These are phyloP conservation scores for Mastacembelus armatus DNA, from an alignment of 2,797 vertebrate species.

Conservation along the genomic window DNA sequence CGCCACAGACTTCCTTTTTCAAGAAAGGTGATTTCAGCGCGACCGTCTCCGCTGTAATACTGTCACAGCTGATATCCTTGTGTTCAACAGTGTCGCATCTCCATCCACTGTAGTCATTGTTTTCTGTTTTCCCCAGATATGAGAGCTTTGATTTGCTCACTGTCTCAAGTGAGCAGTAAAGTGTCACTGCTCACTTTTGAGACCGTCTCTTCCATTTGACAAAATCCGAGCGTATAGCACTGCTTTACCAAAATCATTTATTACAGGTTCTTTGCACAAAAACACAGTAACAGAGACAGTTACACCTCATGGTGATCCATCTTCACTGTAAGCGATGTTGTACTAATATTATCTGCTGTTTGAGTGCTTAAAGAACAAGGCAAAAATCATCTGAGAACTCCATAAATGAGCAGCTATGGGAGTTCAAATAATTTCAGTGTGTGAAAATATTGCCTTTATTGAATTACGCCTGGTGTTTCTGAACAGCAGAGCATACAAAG, in stretches of 20 bases:
- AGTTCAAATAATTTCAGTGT: slow-evolving; percentile 22
- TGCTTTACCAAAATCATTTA: slow-evolving; percentile 46
- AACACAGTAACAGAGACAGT: slow-evolving; percentile 21
- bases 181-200: slow-evolving; percentile 30
- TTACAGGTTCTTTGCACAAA: slow-evolving; percentile 30
- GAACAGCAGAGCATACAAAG: slow-evolving; percentile 8
- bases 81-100: slow-evolving; percentile 1
- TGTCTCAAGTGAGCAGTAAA: slow-evolving; percentile 44
- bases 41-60: not conserved
- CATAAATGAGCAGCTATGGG: slow-evolving; percentile 24
- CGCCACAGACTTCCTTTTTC: too few species aligned
- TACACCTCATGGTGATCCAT: slow-evolving; percentile 45
- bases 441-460: slow-evolving; percentile 52
- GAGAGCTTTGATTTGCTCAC: slow-evolving; percentile 42
- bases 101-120: not conserved
- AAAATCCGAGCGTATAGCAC: slow-evolving; percentile 11
- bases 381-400: slow-evolving; percentile 32
- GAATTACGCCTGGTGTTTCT: slow-evolving; percentile 34
- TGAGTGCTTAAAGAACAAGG: slow-evolving; percentile 42
- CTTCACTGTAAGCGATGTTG: slow-evolving; percentile 28
- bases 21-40: slow-evolving; percentile 9
- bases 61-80: not conserved
- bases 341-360: slow-evolving; percentile 45
- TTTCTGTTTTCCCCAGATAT: slow-evolving; percentile 4
- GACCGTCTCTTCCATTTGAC: slow-evolving; percentile 32